Conservation (phyloP, 2,888 invertebrate genomes). For the Taenaris catops region DNA sequence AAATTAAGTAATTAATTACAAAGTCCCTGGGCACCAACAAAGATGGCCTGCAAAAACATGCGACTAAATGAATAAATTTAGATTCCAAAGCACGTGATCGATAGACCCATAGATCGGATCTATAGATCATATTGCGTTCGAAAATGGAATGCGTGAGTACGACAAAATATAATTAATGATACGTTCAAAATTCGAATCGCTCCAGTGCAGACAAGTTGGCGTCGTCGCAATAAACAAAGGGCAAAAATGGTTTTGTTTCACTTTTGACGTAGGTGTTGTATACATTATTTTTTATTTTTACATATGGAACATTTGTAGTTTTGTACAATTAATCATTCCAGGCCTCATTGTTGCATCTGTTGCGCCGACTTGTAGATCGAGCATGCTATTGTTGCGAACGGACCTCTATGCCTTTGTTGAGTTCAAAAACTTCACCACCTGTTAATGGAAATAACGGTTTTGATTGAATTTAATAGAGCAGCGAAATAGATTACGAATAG, state of each 20-base stretch:
- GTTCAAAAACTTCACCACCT: conserved; percentile 61
- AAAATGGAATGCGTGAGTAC: conserved; percentile 79
- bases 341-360: conserved; percentile 70
- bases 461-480: conserved; percentile 22
- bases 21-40: conserved; percentile 18
- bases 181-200: conserved; percentile 72
- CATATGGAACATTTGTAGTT: conserved; percentile 66
- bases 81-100: conserved; percentile 73
- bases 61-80: conserved; percentile 76
- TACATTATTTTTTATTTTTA: conserved; percentile 50
- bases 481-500: conserved; percentile 19
- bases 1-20: conserved; percentile 19
- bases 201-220: conserved; percentile 76
- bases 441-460: conserved; percentile 41
- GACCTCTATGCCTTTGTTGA: conserved; percentile 45
- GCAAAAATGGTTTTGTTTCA: conserved; percentile 61
- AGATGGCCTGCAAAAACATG: conserved; percentile 67
- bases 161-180: conserved; percentile 80
- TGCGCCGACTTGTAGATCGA: conserved; percentile 53
- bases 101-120: conserved; percentile 75
- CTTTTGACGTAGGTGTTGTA: conserved; percentile 33
- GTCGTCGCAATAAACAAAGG: conserved; percentile 75
- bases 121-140: conserved; percentile 75
- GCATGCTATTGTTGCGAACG: conserved; percentile 51
- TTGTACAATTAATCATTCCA: conserved; percentile 66